phyloP scores from a whole-genome alignment of 2,888 invertebrate species.

The Eubasilissa splendida region DNA sequence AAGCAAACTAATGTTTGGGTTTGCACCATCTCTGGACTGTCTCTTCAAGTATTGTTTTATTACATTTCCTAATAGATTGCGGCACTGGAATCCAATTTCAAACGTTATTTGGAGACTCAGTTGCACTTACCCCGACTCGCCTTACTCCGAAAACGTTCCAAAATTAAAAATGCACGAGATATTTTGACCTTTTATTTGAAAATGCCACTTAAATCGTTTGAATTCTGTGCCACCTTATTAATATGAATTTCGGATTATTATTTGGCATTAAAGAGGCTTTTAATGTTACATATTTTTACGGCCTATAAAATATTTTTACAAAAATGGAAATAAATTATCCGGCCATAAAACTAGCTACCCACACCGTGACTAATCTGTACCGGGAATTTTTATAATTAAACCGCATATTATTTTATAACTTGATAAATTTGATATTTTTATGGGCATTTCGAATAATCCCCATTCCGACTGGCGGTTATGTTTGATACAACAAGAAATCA shows the following conservation, averaged over 20 bases:
- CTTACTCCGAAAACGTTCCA: too few species aligned
- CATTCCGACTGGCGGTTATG: constrained; percentile 45
- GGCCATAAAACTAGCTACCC: constrained; percentile 36
- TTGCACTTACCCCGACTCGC: too few species aligned
- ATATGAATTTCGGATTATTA: constrained; percentile 1
- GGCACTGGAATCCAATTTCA: too few species aligned
- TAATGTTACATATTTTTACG: constrained; percentile 39
- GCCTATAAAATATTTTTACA: constrained; percentile 33
- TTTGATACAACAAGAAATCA: constrained; percentile 49
- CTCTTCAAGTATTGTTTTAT: too few species aligned
- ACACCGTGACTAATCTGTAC: constrained; percentile 37
- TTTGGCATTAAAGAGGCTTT: constrained; percentile 25
- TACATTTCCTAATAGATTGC: too few species aligned
- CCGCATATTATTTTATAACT: constrained; percentile 50
- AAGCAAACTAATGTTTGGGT: too few species aligned
- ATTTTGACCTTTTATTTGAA: too few species aligned
- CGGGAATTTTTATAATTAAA: constrained; percentile 49
- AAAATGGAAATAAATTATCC: constrained; percentile 26
- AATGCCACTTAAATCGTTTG: too few species aligned
- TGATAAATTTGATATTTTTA: constrained; percentile 54
- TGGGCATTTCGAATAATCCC: constrained; percentile 51
- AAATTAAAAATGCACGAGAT: too few species aligned
- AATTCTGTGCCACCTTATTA: background rate
- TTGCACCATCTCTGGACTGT: too few species aligned
- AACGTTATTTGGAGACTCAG: too few species aligned